Base-by-base conservation (phyloP, 2,113 vertebrate genomes). In the Cyprinus carpio region DNA sequence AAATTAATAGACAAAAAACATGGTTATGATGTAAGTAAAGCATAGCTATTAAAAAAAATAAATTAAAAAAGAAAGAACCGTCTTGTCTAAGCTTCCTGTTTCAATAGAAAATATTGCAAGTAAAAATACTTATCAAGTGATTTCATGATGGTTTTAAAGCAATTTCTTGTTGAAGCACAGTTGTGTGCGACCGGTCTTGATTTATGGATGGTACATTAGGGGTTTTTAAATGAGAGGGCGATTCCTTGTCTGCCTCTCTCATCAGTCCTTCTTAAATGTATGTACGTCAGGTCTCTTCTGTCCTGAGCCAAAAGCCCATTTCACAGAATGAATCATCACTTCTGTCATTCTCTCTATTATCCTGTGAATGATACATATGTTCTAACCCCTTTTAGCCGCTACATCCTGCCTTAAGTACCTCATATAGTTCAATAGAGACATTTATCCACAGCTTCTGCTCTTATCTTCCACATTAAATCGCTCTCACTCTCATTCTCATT, bases 341-440 rank as follows among this genome's bases (percentile, higher is more conserved):
- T 88, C 77, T 85, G 76, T 89, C 85, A 86, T 89, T 88, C 79
- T 51, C 56, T 87, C 84, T 88, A 90, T 92, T 85, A 92, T 89
- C 85, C 84, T 90, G 85, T 92, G 87, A 93, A 91, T 88, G 85
- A 93, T 90, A 90, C 92, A 91, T 89, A 87, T 83, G 90, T 78
- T 64, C 56, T 90, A 90, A 92, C 90, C 91, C 89, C 89, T 85
- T 88, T 90, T 90, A 90, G n/a, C 58, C 8, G 4, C 20, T 65
- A 76, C 80, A 69, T 27, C 43, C 85, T 56, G 71, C 74, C 71
- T 81, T 82, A 51, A 82, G 78, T 58, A 51, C 40, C 79, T 82
- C 58, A 51, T 81, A 74, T 56, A 75, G 69, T 75, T 64, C 67
- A 62, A 34, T 15, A 56, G 46, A 69, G 46, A 23, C 65, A 54